Conservation (phyloP, 2,888 invertebrate genomes). For the Agrochola litura region DNA sequence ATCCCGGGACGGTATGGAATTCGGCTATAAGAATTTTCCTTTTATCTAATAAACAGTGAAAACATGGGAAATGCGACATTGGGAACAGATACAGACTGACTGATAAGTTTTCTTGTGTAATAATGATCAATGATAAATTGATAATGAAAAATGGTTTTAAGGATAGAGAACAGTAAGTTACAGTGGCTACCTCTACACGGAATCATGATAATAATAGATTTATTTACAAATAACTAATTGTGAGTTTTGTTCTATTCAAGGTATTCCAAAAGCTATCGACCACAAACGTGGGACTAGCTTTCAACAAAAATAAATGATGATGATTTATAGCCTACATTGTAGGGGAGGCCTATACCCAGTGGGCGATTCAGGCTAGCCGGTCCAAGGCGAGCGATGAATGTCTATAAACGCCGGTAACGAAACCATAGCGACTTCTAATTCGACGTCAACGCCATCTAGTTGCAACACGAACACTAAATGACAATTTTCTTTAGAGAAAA, state of each 20-base stretch:
- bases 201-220: neutral
- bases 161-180: neutral
- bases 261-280: conserved; percentile 34
- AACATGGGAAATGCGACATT: neutral
- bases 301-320: conserved; percentile 48
- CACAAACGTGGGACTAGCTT: conserved; percentile 30
- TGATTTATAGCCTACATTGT: conserved; percentile 38
- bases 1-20: neutral
- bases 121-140: neutral
- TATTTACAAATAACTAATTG: neutral
- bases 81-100: neutral
- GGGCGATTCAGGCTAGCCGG: conserved; percentile 9
- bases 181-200: neutral
- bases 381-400: neutral
- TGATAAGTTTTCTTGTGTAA: neutral
- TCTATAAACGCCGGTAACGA: conserved; percentile 41
- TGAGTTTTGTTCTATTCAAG: neutral
- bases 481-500: conserved; percentile 15
- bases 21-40: neutral
- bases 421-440: conserved; percentile 59
- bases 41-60: conserved; percentile 20
- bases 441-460: conserved; percentile 54
- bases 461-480: conserved; percentile 18
- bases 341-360: conserved; percentile 51
- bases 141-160: neutral